phyloP scores from a whole-genome alignment of 2,113 vertebrate genomes.

The Benitochromis conjunctus region DNA sequence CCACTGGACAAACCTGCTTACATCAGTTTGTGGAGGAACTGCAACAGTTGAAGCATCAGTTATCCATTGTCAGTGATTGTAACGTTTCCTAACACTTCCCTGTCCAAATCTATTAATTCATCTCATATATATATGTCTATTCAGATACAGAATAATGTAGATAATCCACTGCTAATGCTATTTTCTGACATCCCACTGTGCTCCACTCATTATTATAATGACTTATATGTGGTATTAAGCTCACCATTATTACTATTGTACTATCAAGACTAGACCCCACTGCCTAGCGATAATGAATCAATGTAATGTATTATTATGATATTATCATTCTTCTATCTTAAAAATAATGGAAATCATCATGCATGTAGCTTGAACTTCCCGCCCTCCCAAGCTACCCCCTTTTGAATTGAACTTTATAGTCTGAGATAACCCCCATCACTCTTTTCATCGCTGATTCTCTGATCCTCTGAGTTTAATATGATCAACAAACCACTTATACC shows the following conservation, averaged over 20 bases:
- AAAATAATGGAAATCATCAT: neutral
- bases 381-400: neutral
- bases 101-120: neutral
- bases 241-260: neutral
- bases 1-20: neutral
- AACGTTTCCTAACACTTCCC: no score
- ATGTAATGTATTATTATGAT: neutral
- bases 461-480: neutral
- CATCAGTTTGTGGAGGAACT: no score
- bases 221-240: neutral
- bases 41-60: no score
- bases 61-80: no score
- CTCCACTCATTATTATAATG: neutral
- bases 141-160: neutral
- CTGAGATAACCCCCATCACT: neutral
- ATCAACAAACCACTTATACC: neutral
- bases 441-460: neutral
- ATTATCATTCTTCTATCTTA: neutral
- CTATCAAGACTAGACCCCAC: neutral
- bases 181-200: neutral
- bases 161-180: neutral
- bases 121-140: neutral
- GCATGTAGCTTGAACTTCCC: neutral
- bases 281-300: neutral
- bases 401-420: neutral